These are phyloP conservation scores for Pocillopora meandrina DNA, from an alignment of 92 coral and sea anemone genomes.

Conservation along the genomic window DNA sequence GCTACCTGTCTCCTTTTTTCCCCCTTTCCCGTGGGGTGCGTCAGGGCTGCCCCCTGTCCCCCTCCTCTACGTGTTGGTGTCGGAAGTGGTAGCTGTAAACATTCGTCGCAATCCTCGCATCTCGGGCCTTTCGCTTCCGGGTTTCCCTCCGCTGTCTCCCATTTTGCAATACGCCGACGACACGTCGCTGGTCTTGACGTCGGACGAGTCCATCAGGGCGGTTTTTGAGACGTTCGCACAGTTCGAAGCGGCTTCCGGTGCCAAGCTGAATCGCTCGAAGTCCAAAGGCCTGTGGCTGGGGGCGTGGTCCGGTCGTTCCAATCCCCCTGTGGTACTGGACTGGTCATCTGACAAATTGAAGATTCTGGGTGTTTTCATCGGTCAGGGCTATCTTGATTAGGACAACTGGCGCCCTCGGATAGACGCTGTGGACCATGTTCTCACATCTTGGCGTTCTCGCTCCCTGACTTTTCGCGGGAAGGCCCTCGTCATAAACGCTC, in stretches of 20 bases:
- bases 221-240: background rate
- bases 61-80: too few relatives aligned
- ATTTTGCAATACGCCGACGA: slow-evolving; percentile 61
- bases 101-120: too few relatives aligned
- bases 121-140: too few relatives aligned
- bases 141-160: background rate
- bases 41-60: too few relatives aligned
- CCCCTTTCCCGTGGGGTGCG: too few relatives aligned
- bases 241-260: slow-evolving; percentile 48
- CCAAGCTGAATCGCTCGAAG: slow-evolving; percentile 20
- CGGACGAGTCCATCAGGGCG: background rate
- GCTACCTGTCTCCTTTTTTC: too few relatives aligned
- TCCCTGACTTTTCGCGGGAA: slow-evolving; percentile 30
- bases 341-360: background rate
- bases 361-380: slow-evolving; percentile 27
- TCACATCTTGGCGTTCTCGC: slow-evolving; percentile 32
- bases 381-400: background rate
- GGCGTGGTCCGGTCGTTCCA: background rate
- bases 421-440: background rate
- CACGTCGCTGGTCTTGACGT: slow-evolving; percentile 26
- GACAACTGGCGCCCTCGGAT: slow-evolving; percentile 36
- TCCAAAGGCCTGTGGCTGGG: slow-evolving; percentile 43
- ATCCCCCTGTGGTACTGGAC: background rate
- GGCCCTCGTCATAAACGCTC: slow-evolving; percentile 32
- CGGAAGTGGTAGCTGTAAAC: too few relatives aligned